Conservation (phyloP, 2,113 vertebrate species). For the Dendrocopos noguchii region DNA sequence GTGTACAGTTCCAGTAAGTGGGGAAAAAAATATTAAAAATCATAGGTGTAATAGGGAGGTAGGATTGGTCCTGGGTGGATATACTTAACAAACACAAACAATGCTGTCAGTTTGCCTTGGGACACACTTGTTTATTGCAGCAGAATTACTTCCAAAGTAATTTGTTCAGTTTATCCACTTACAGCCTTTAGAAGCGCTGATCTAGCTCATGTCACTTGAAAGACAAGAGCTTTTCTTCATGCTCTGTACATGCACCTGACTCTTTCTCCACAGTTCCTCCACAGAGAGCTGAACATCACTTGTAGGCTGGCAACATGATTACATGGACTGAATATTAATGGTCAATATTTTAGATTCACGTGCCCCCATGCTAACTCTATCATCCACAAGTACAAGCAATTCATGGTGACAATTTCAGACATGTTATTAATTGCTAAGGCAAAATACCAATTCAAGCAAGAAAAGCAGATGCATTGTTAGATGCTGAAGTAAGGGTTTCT, state of each 20-base stretch:
- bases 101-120: background rate
- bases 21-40: background rate
- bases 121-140: too few relatives aligned
- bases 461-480: background rate
- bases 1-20: background rate
- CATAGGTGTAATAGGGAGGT: background rate
- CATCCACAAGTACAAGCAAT: background rate
- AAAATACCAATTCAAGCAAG: background rate
- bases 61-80: background rate
- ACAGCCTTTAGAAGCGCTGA: background rate
- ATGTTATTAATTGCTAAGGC: background rate
- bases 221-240: background rate
- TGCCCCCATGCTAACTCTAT: background rate
- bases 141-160: background rate
- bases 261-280: background rate
- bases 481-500: background rate
- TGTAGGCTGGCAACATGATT: background rate
- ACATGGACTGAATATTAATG: background rate
- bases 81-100: background rate
- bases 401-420: background rate
- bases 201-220: background rate
- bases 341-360: background rate
- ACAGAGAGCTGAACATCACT: background rate
- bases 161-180: background rate
- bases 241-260: background rate